Evolutionary conservation across 2,797 vertebrate species (phyloP).

Genomic region (Craterocephalus amniculus): DNA sequence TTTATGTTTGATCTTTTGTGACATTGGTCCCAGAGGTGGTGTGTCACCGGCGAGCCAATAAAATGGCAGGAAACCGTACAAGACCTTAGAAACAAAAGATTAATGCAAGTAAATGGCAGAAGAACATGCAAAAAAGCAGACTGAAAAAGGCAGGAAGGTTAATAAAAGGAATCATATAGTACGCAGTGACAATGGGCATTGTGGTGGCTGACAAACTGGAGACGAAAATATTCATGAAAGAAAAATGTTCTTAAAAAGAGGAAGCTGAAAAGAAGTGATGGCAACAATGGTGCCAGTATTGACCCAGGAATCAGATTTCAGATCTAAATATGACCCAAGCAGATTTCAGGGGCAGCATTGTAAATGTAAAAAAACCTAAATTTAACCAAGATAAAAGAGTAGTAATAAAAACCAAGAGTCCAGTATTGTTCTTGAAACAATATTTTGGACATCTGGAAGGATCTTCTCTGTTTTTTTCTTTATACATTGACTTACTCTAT

Average conservation of each 20-base stretch:
- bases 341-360: no score
- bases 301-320: no score
- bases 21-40: conserved; percentile 56
- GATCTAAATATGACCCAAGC: no score
- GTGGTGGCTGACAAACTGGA: neutral
- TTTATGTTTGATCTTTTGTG: conserved; percentile 58
- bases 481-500: no score
- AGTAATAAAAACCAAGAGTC: no score
- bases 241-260: neutral
- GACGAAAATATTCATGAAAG: no score
- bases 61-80: conserved; percentile 47
- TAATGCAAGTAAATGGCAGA: neutral
- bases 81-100: conserved; percentile 23
- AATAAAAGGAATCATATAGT: neutral
- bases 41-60: conserved; percentile 67
- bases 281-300: neutral
- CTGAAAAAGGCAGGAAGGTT: neutral
- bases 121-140: neutral
- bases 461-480: no score
- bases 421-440: no score
- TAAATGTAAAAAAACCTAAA: no score
- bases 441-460: no score
- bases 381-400: no score
- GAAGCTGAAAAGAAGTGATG: neutral
- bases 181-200: no score